Evolutionary conservation across 2,888 invertebrate genomes (phyloP).

Genomic region (Oxycera nigricornis): DNA sequence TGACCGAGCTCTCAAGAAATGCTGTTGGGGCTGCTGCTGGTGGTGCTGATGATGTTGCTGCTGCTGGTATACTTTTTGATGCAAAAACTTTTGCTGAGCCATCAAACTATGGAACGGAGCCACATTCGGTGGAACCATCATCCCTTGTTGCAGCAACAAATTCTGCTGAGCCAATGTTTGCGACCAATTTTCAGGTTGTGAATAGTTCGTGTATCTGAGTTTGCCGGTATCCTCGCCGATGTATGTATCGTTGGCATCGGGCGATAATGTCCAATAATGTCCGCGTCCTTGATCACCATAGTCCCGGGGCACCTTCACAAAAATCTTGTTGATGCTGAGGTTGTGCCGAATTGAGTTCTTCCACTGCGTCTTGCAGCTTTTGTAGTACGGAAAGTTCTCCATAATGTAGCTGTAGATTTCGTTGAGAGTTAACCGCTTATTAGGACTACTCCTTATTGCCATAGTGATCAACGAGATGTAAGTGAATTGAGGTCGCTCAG

Average conservation of each 20-base stretch:
- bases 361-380: constrained; percentile 95
- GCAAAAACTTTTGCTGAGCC: not conserved
- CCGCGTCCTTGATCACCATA: constrained; percentile 98
- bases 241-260: constrained; percentile 91
- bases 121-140: not conserved
- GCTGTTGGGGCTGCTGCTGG: constrained; percentile 2
- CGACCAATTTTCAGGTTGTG: not conserved
- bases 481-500: constrained; percentile 78
- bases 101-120: not conserved
- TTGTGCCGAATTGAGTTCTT: constrained; percentile 96
- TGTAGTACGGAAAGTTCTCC: constrained; percentile 93
- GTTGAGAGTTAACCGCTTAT: constrained; percentile 86
- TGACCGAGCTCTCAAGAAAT: not conserved
- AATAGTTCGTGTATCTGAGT: constrained; percentile 73
- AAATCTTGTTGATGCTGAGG: constrained; percentile 92
- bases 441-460: constrained; percentile 90
- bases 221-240: constrained; percentile 96
- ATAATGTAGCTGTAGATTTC: constrained; percentile 97
- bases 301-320: constrained; percentile 90
- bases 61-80: not conserved
- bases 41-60: constrained; percentile 11
- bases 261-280: constrained; percentile 97
- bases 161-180: not conserved
- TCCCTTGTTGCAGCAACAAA: not conserved
- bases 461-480: constrained; percentile 98